Conservation (phyloP, 2,113 vertebrate species). For the Hypomesus transpacificus region DNA sequence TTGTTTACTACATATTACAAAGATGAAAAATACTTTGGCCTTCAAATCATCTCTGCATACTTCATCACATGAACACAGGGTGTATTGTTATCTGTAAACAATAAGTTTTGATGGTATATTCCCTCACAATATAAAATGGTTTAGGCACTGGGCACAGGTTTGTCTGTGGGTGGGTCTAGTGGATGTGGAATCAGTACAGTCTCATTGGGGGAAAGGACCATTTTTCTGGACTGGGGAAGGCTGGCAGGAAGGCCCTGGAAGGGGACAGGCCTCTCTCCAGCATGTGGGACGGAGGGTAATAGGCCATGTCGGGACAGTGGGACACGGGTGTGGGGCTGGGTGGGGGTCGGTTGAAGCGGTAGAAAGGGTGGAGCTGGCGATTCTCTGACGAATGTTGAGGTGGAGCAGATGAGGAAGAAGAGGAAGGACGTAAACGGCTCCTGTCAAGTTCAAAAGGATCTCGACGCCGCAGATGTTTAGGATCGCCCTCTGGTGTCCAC, state of each 20-base stretch:
- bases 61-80: too few species aligned
- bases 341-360: slow-evolving; percentile 29
- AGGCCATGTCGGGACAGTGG: slow-evolving; percentile 46
- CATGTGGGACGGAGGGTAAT: slow-evolving; percentile 58
- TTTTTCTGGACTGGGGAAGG: slow-evolving; percentile 60
- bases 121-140: background rate
- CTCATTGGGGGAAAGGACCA: slow-evolving; percentile 82
- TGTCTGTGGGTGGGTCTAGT: background rate
- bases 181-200: slow-evolving; percentile 61
- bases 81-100: background rate
- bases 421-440: slow-evolving; percentile 11
- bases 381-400: slow-evolving; percentile 19
- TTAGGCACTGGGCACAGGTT: background rate
- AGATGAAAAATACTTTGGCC: background rate
- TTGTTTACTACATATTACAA: background rate
- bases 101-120: slow-evolving; percentile 6
- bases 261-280: slow-evolving; percentile 53
- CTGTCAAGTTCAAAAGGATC: slow-evolving; percentile 27
- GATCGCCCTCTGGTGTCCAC: background rate
- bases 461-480: slow-evolving; percentile 29
- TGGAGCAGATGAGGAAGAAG: slow-evolving; percentile 17
- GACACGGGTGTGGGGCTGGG: slow-evolving; percentile 21
- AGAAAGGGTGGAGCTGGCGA: slow-evolving; percentile 40
- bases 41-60: too few species aligned
- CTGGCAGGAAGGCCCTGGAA: slow-evolving; percentile 39